Evolutionary conservation across 2,888 invertebrate genomes (phyloP).

Genomic region (Gandaritis pyraliata): DNA sequence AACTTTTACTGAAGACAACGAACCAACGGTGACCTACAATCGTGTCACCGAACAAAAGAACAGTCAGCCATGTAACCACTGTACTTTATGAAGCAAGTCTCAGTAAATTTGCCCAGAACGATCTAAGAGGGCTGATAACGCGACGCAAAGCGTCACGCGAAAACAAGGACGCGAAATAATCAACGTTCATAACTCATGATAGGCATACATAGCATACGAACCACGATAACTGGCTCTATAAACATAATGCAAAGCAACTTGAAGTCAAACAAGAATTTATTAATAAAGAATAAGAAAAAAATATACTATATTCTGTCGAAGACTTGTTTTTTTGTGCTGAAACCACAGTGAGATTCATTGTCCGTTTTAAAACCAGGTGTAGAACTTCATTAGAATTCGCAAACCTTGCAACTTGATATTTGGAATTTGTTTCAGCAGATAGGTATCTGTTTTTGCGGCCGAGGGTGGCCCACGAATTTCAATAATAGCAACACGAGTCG

Average conservation of each 20-base stretch:
- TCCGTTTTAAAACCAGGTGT: neutral
- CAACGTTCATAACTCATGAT: conserved; percentile 61
- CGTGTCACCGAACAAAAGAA: conserved; percentile 42
- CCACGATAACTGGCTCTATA: conserved; percentile 25
- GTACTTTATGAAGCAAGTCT: conserved; percentile 50
- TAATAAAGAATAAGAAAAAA: neutral
- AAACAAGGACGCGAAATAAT: conserved; percentile 57
- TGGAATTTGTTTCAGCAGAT: conserved; percentile 13
- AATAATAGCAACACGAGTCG: conserved; percentile 65
- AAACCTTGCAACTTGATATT: conserved; percentile 1
- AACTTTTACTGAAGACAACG: conserved; percentile 22
- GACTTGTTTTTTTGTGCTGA: too few species aligned
- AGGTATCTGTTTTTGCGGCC: conserved; percentile 44
- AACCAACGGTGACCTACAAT: conserved; percentile 40
- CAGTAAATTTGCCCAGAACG: conserved; percentile 58
- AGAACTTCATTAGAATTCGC: neutral
- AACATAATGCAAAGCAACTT: neutral
- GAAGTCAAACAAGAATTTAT: neutral
- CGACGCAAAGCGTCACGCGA: conserved; percentile 60
- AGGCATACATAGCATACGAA: conserved; percentile 40
- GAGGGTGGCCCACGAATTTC: conserved; percentile 56
- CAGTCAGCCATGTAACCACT: conserved; percentile 44
- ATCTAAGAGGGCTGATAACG: conserved; percentile 58
- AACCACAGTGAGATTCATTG: too few species aligned
- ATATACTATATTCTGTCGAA: neutral